Evolutionary conservation across 2,888 invertebrate species (phyloP).

Genomic region (Galeruca laticollis): DNA sequence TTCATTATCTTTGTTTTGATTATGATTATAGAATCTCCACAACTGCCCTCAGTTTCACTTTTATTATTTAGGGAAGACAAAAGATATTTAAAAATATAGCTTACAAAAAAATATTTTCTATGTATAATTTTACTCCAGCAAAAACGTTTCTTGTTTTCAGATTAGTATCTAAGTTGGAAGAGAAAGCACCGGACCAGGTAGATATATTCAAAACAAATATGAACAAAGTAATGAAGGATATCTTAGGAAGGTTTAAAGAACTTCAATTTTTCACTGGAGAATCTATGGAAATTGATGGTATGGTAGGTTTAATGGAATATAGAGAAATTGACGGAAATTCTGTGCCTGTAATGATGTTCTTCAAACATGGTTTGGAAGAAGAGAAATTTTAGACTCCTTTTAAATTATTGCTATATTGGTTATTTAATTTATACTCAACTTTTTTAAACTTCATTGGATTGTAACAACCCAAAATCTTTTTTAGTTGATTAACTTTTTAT

Average conservation of each 20-base stretch:
- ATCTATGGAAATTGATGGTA: slow-evolving; percentile 93
- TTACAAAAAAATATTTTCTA: not conserved
- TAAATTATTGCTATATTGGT: slow-evolving; percentile 46
- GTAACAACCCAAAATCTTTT: slow-evolving; percentile 22
- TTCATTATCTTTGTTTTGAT: no score
- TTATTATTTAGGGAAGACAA: no score
- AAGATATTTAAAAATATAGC: no score
- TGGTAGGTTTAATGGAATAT: slow-evolving; percentile 95
- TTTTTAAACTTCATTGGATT: slow-evolving; percentile 27
- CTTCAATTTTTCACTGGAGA: slow-evolving; percentile 93
- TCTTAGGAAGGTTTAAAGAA: slow-evolving; percentile 90
- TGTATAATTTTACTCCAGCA: not conserved
- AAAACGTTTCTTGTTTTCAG: slow-evolving; percentile 62
- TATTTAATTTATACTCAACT: slow-evolving; percentile 47
- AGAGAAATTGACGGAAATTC: slow-evolving; percentile 87
- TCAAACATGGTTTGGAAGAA: slow-evolving; percentile 94
- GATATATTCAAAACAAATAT: slow-evolving; percentile 91
- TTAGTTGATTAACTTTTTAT: slow-evolving; percentile 36
- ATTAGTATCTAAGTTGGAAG: slow-evolving; percentile 84
- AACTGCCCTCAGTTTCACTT: no score
- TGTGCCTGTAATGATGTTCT: slow-evolving; percentile 93
- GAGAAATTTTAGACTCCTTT: slow-evolving; percentile 85
- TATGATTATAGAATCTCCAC: no score
- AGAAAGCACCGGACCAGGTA: slow-evolving; percentile 85
- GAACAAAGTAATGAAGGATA: slow-evolving; percentile 94